Base-by-base conservation (phyloP, 2,888 invertebrate species). In the Nowickia ferox region DNA sequence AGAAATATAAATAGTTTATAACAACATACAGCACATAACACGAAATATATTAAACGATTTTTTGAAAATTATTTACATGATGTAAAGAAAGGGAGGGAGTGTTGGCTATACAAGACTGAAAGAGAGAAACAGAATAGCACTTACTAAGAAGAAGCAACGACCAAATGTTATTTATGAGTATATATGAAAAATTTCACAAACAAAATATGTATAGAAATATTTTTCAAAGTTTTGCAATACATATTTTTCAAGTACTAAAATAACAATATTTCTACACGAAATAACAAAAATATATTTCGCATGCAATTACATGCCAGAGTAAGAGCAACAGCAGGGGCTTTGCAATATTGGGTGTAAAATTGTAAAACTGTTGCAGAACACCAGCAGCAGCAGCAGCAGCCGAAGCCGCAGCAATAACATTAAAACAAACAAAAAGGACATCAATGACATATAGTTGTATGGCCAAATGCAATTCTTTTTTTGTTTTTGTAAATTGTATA, bases 181-280 rank as follows among this genome's bases (percentile, higher is more conserved):
- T 17, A 10, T 44, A 13, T 53, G 53, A 53, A 57, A 22, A 78
- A 71, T 59, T 66, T 66, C 17, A 10, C 13, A n/a, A 59, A 48
- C 65, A 80, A 51, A 59, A 65, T 63, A n/a, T n/a, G n/a, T n/a
- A 40, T 51, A 46, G 30, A 81, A 81, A 75, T 81, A 75, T 61
- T 75, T 81, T 42, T 46, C 42, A 72, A 77, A 83, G 72, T 83
- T 83, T 83, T 83, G 83, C 72, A 84, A 66, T 80, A 71, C 84
- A 80, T 80, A 84, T 80, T 85, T 85, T 82, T 82, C 82, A 85
- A 85, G 82, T 82, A 82, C 59, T 69, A 78, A 72, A 84, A 84
- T 74, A 84, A 84, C 77, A 84, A 84, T 84, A 84, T 84, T 82
- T 84, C 66, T 84, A 78, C 83, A 84, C 66, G 83, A 84, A 78